These are phyloP conservation scores for Chondrosia reniformis DNA, from an alignment of 37 sponge, comb jelly and placozoan species.

Conservation along the genomic window DNA sequence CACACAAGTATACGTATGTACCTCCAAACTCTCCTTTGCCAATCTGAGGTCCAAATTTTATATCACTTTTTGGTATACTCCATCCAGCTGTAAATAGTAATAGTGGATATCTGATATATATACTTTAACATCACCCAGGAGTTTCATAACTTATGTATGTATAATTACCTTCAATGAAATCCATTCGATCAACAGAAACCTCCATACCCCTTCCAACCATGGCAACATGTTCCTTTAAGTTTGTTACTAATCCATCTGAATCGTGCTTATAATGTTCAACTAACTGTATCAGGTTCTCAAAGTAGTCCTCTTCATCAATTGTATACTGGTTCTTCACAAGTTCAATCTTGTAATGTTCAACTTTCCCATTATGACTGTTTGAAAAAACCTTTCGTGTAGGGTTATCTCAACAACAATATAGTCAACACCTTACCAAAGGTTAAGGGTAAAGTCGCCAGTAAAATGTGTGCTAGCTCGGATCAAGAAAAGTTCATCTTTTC, in stretches of 20 bases:
- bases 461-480: conserved; percentile 22
- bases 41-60: conserved; percentile 56
- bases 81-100: conserved; percentile 94
- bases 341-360: conserved; percentile 55
- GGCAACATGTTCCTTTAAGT: conserved; percentile 36
- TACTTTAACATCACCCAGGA: too few relatives aligned
- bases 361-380: not conserved
- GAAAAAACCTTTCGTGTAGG: not conserved
- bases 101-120: too few relatives aligned
- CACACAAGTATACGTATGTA: conserved; percentile 23
- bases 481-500: conserved; percentile 40
- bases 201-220: conserved; percentile 29
- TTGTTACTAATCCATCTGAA: conserved; percentile 56
- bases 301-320: conserved; percentile 92
- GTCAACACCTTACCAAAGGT: too few relatives aligned
- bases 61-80: conserved; percentile 64
- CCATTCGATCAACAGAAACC: too few relatives aligned
- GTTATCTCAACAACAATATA: too few relatives aligned
- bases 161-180: too few relatives aligned
- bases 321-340: conserved; percentile 64
- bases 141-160: too few relatives aligned
- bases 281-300: conserved; percentile 86
- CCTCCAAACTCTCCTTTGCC: conserved; percentile 99
- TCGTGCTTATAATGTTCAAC: conserved; percentile 76
- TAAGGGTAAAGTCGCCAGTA: not conserved